Percentiles rank a stretch among this genome's conserved stretches.
These are phyloP conservation scores for Polymixis lichenea DNA, from an alignment of 2,888 invertebrate species.

Conservation along the genomic window DNA sequence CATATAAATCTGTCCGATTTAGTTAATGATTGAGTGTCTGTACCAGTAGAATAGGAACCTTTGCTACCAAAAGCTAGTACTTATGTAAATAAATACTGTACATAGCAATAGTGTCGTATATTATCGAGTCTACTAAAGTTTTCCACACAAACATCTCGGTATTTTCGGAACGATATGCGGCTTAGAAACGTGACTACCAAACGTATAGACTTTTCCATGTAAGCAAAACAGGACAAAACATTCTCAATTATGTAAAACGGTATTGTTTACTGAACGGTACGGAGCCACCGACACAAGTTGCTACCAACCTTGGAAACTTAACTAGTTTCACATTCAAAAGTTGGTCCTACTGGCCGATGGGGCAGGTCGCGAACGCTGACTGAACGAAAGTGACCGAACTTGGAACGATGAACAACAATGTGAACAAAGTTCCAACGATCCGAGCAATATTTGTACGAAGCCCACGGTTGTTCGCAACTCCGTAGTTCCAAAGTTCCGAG, in stretches of 20 bases:
- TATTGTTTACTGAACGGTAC: constrained; percentile 75
- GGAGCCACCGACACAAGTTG: constrained; percentile 68
- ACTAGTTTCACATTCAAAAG: constrained; percentile 82
- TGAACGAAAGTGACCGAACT: constrained; percentile 83
- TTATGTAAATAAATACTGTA: neutral
- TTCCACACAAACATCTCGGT: constrained; percentile 32
- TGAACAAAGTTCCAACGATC: constrained; percentile 80
- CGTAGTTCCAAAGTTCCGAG: constrained; percentile 75
- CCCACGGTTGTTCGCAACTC: constrained; percentile 73
- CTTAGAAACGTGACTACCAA: constrained; percentile 72
- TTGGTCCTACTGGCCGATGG: constrained; percentile 69
- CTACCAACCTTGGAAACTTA: constrained; percentile 82
- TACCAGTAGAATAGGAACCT: no score
- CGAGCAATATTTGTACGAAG: constrained; percentile 79
- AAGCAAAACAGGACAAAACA: constrained; percentile 70
- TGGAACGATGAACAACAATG: constrained; percentile 80
- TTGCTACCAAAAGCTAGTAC: no score
- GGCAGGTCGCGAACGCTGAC: constrained; percentile 75
- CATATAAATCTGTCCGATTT: no score
- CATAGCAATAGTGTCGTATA: constrained; percentile 13
- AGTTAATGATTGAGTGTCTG: no score
- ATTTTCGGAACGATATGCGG: constrained; percentile 45
- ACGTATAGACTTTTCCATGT: constrained; percentile 62
- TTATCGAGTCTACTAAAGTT: constrained; percentile 31
- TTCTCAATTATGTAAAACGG: constrained; percentile 76